Percentiles rank a stretch among this genome's conserved stretches.
These are phyloP conservation scores for Bombyx mandarina DNA, from an alignment of 1,140 invertebrate species.

Conservation along the genomic window DNA sequence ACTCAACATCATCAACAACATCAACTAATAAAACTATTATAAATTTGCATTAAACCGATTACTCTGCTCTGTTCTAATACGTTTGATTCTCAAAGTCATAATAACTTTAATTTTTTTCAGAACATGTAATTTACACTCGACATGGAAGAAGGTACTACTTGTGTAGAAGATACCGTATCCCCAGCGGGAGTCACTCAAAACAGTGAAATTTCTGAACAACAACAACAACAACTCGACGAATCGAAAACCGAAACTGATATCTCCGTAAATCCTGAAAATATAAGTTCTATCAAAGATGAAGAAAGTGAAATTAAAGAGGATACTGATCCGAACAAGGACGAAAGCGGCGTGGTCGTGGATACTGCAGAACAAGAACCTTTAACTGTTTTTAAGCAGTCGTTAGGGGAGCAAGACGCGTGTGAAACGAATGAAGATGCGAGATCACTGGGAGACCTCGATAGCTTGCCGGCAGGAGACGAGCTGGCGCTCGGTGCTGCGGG, in stretches of 20 bases:
- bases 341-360: conserved; percentile 14
- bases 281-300: conserved; percentile 26
- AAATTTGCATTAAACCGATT: no score
- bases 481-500: conserved; percentile 72
- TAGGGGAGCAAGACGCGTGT: conserved; percentile 38
- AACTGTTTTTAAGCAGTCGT: conserved; percentile 29
- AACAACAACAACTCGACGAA: conserved; percentile 21
- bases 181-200: conserved; percentile 20
- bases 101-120: conserved; percentile 45
- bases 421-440: conserved; percentile 52
- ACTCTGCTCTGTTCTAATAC: no score
- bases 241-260: conserved; percentile 14
- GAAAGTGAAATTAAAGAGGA: conserved; percentile 27
- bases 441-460: conserved; percentile 54
- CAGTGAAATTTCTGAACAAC: conserved; percentile 18
- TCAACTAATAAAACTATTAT: no score
- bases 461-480: conserved; percentile 54
- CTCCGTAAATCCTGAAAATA: not conserved
- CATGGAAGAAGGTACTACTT: conserved; percentile 45
- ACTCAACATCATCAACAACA: no score
- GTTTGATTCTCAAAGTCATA: no score
- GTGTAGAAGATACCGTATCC: conserved; percentile 21
- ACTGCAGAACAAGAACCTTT: conserved; percentile 6
- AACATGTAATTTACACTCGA: conserved; percentile 50
- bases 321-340: conserved; percentile 21